These are phyloP conservation scores for Nymphicus hollandicus DNA, from an alignment of 2,113 vertebrate species.

Conservation along the genomic window DNA sequence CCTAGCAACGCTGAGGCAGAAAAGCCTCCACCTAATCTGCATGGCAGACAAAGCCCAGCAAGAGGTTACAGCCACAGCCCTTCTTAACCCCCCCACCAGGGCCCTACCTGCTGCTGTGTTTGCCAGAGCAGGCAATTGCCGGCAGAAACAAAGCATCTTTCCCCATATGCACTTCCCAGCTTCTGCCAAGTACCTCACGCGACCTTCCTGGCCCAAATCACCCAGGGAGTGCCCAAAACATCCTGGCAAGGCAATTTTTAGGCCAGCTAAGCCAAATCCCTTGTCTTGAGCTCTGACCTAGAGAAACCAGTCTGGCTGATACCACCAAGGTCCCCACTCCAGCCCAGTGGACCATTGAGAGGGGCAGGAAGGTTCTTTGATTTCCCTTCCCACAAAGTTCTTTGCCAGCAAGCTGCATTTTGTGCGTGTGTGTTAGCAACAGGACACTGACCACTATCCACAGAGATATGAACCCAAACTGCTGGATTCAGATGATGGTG, in stretches of 20 bases:
- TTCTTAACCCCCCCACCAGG: neutral
- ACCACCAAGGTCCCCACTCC: neutral
- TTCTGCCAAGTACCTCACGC: constrained; percentile 47
- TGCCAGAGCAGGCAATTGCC: neutral
- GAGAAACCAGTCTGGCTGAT: neutral
- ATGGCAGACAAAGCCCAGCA: constrained; percentile 63
- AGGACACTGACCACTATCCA: neutral
- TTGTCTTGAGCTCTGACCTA: neutral
- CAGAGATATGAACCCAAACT: neutral
- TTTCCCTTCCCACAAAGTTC: neutral
- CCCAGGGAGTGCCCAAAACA: neutral
- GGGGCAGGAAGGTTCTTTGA: neutral
- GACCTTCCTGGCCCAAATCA: constrained; percentile 35
- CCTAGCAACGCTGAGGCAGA: constrained; percentile 47
- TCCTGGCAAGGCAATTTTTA: neutral
- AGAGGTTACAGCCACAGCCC: constrained; percentile 47
- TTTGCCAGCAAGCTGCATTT: neutral
- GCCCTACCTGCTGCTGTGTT: constrained; percentile 24
- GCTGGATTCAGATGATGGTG: neutral
- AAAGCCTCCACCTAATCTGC: constrained; percentile 68
- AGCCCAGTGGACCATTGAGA: neutral
- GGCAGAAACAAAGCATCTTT: constrained; percentile 25
- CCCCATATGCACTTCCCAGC: constrained; percentile 12
- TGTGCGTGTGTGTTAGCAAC: neutral
- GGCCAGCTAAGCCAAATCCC: neutral